These are phyloP conservation scores for Cairina moschata DNA, from an alignment of 2,113 vertebrate species.

Conservation along the genomic window DNA sequence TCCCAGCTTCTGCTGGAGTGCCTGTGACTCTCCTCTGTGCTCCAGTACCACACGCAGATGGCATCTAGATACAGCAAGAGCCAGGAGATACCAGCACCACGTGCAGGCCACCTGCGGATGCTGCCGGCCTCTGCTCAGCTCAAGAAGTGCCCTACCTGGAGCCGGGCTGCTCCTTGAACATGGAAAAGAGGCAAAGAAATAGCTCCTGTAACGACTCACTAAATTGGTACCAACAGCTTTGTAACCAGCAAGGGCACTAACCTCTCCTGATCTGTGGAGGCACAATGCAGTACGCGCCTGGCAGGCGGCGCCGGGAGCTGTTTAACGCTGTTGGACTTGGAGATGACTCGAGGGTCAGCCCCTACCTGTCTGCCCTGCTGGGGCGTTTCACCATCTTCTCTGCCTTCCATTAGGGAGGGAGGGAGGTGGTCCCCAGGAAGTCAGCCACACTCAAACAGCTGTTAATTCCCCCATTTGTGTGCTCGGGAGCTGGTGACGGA, in stretches of 20 bases:
- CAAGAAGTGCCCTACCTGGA: background rate
- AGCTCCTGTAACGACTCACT: background rate
- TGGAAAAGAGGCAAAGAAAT: background rate
- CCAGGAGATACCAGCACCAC: rapidly evolving
- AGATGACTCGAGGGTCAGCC: conserved; percentile 63
- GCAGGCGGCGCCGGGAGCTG: conserved; percentile 15
- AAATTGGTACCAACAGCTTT: conserved; percentile 8
- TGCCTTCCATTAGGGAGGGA: background rate
- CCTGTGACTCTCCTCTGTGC: background rate
- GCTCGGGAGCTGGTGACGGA: background rate
- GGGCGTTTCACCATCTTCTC: conserved; percentile 27
- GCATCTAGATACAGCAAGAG: rapidly evolving
- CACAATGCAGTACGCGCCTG: background rate
- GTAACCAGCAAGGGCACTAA: conserved; percentile 46
- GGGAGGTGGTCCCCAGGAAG: conserved; percentile 33
- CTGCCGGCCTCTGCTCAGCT: background rate
- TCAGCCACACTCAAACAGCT: conserved; percentile 17
- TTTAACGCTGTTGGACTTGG: conserved; percentile 19
- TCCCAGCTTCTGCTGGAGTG: background rate
- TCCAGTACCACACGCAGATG: rapidly evolving
- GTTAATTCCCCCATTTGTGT: background rate
- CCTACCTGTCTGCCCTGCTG: conserved; percentile 17
- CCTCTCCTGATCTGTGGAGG: conserved; percentile 49
- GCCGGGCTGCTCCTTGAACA: background rate
- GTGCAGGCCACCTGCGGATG: rapidly evolving